These are phyloP conservation scores for Styela plicata DNA, from an alignment of 23 tunicate genomes.

Conservation along the genomic window DNA sequence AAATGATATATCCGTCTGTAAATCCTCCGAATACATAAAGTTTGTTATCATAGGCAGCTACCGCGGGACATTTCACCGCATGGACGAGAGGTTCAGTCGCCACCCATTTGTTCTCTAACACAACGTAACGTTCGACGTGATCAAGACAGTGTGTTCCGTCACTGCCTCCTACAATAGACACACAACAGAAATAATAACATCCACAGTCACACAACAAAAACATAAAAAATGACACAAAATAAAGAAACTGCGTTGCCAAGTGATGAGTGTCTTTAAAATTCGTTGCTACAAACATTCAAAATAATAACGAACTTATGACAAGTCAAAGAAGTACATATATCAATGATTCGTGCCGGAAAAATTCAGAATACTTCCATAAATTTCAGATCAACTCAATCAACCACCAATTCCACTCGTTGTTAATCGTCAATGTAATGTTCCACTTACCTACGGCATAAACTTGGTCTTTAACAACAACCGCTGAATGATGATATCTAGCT, in stretches of 20 bases:
- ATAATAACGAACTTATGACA: no score
- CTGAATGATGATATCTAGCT: slow-evolving; percentile 69
- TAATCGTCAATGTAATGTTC: background rate
- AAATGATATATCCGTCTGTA: slow-evolving; percentile 52
- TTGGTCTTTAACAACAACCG: slow-evolving; percentile 29
- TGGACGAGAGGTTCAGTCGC: slow-evolving; percentile 38
- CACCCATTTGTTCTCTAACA: slow-evolving; percentile 31
- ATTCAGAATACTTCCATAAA: no score
- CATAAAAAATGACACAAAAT: no score
- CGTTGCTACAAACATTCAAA: no score
- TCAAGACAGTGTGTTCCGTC: slow-evolving; percentile 56
- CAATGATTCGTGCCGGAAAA: no score
- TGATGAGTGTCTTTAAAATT: no score
- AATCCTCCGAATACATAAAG: slow-evolving; percentile 85
- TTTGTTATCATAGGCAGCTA: slow-evolving; percentile 34
- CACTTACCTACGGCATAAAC: slow-evolving; percentile 64
- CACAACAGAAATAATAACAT: no score
- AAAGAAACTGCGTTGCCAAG: no score
- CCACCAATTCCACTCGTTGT: no score
- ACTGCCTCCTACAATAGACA: slow-evolving; percentile 76
- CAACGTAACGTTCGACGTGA: slow-evolving; percentile 42
- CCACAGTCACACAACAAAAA: no score
- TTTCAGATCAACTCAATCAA: no score
- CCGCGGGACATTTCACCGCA: slow-evolving; percentile 84
- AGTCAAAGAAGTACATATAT: no score